Conservation (phyloP, 2,888 invertebrate species). For the Phania funesta region DNA sequence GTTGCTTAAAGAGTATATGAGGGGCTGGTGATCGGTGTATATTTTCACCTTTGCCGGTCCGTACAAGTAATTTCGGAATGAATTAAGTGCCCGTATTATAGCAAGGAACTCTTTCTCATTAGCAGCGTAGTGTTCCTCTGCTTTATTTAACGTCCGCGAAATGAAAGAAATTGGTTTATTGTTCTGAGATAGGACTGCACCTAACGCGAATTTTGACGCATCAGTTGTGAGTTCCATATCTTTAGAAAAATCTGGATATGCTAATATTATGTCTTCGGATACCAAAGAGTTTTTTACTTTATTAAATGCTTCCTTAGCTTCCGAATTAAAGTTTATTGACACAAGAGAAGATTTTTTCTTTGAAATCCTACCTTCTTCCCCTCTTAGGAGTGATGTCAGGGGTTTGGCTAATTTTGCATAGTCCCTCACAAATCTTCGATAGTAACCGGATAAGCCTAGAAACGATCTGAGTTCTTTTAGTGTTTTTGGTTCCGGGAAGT, state of each 20-base stretch:
- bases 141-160: no score
- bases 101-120: no score
- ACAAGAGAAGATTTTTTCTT: conserved; percentile 6
- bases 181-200: conserved; percentile 8
- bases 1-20: no score
- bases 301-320: conserved; percentile 31
- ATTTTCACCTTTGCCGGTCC: no score
- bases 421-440: neutral
- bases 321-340: neutral
- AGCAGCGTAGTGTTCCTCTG: no score
- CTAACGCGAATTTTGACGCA: conserved; percentile 23
- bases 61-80: no score
- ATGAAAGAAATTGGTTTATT: neutral
- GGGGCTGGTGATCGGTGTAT: no score
- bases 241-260: conserved; percentile 29
- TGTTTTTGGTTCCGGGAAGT: neutral
- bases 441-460: neutral
- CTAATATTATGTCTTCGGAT: conserved; percentile 5
- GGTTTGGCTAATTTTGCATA: neutral
- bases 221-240: conserved; percentile 30
- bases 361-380: conserved; percentile 12
- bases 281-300: conserved; percentile 27
- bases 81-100: no score
- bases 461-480: neutral
- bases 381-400: conserved; percentile 33